Base-by-base conservation (phyloP, 2,888 invertebrate species). In the Euspilapteryx auroguttella region DNA sequence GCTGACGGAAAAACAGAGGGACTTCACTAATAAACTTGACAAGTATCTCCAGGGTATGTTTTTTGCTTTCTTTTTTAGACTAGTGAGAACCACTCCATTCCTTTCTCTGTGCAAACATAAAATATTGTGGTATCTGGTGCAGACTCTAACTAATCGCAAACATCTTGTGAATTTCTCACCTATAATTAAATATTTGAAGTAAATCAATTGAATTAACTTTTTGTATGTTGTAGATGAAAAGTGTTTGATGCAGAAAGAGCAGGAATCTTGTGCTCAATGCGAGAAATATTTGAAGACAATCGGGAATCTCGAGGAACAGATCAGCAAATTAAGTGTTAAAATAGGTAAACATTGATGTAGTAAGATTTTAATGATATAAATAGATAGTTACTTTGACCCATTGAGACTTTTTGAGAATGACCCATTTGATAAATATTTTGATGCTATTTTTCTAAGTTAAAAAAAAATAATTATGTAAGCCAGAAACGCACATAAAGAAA, bases 1-100 rank as follows among this genome's bases (percentile, higher is more conserved):
- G 37, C 71, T 71, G 26, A 71, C 79, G 3, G 77, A 80, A 32
- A 75, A 78, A 24, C 79, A 79, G 37, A 77, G 69, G 30, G 71
- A 69, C 34, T 75, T 75, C 30, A 59, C 63, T 9, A 62, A 64
- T 12, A 75, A 65, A 37, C 44, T 75, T 1, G 55, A 75, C 34
- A 56, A 63, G 33, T 69, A 63, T 44, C 44, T 71, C 12, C 49
- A 63, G 52, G 69, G 69, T 69, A 45, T 11, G 13, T 23, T 27
- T 21, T 27, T 12, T 9, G 20, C 20, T 27, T n/a, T n/a, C n/a
- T n/a, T n/a, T n/a, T n/a, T n/a, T n/a, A n/a, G n/a, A n/a, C n/a
- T n/a, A n/a, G n/a, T n/a, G n/a, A n/a, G n/a, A n/a, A n/a, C n/a
- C n/a, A n/a, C n/a, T n/a, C n/a, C n/a, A n/a, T n/a, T n/a, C n/a